These are phyloP conservation scores for Schizothorax lantsangensis DNA, from an alignment of 2,797 vertebrate species.

Conservation along the genomic window DNA sequence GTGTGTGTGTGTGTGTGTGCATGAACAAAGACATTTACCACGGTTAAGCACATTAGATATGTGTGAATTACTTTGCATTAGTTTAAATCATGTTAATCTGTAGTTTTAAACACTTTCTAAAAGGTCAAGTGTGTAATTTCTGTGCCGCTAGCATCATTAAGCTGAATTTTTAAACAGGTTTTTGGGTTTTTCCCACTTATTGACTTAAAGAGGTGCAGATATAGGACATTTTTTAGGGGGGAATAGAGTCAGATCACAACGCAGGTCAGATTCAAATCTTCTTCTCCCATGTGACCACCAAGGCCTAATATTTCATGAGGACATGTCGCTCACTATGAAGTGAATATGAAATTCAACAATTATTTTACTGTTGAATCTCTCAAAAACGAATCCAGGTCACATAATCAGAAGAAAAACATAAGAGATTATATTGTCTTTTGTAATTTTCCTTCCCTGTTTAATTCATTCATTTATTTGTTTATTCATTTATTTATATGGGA, in stretches of 20 bases:
- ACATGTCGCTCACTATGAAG: neutral
- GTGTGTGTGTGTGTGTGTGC: neutral
- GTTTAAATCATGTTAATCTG: slow-evolving; percentile 68
- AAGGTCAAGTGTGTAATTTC: slow-evolving; percentile 28
- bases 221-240: neutral
- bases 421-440: neutral
- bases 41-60: slow-evolving; percentile 13
- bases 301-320: neutral
- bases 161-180: neutral
- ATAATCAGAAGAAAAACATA: neutral
- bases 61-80: slow-evolving; percentile 54
- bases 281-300: neutral
- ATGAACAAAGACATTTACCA: slow-evolving; percentile 23
- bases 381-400: neutral
- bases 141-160: neutral
- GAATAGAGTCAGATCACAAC: neutral
- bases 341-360: neutral
- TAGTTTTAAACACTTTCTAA: slow-evolving; percentile 58
- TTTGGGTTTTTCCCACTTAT: neutral
- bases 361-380: neutral
- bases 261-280: neutral
- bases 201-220: neutral
- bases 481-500: neutral
- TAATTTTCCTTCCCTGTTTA: neutral
- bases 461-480: neutral